A percentile compares a stretch with the other conserved stretches of the same genome.
Conservation (phyloP, 2,113 vertebrate genomes). For the Myanophis thanlyinensis region DNA sequence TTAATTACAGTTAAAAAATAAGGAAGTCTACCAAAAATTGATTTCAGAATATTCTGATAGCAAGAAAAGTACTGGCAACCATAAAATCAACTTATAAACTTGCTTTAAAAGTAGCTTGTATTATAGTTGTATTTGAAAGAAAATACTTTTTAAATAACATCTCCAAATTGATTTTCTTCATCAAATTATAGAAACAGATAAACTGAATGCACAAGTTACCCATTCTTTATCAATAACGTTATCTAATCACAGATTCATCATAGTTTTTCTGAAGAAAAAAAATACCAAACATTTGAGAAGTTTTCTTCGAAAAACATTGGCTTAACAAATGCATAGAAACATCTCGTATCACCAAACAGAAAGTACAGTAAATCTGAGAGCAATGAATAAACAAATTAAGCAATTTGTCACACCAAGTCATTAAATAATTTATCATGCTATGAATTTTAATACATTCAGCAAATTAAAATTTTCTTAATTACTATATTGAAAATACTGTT, state of each 20-base stretch:
- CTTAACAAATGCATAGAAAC: background rate
- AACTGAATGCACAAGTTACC: background rate
- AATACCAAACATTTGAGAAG: background rate
- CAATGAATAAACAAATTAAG: background rate
- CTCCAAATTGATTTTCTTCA: background rate
- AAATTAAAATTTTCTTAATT: constrained; percentile 5
- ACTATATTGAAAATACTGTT: constrained; percentile 8
- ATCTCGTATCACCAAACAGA: background rate
- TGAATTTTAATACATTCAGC: background rate
- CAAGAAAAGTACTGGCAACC: background rate
- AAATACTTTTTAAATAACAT: background rate
- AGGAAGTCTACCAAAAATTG: background rate
- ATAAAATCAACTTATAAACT: constrained; percentile 22
- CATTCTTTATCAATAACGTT: background rate
- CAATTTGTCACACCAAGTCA: background rate
- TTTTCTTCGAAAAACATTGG: background rate
- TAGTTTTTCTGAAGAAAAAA: background rate
- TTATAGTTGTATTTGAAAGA: background rate
- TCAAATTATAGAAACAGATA: background rate
- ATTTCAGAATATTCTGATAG: constrained; percentile 39
- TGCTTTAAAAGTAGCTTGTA: background rate
- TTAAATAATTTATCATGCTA: background rate
- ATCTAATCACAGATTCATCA: background rate
- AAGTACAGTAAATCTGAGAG: background rate
- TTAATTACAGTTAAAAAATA: background rate